Evolutionary conservation across 1,140 invertebrate species (phyloP).

Genomic region (roundworm (Caenorhabditis elegans)): DNA sequence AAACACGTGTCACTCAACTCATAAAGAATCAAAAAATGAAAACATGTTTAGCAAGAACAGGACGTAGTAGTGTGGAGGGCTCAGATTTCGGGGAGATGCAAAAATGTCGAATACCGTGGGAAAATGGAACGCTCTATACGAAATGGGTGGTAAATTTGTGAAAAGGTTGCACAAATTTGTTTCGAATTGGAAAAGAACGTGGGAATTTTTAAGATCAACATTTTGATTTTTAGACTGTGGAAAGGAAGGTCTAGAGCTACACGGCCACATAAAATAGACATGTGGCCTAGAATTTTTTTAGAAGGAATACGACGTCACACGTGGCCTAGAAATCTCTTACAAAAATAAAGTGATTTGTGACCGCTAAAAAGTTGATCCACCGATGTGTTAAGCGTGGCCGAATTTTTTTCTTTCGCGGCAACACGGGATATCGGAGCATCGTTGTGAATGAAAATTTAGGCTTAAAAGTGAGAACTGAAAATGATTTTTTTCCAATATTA

Average conservation of each 20-base stretch:
- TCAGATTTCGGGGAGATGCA: background rate
- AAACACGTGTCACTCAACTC: background rate
- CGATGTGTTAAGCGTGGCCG: too few relatives aligned
- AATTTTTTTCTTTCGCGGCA: too few relatives aligned
- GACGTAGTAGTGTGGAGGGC: too few relatives aligned
- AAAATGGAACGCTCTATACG: background rate
- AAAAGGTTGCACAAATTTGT: background rate
- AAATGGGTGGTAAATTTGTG: background rate
- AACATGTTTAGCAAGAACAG: conserved; percentile 13
- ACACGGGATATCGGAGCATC: too few relatives aligned
- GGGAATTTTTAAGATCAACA: background rate
- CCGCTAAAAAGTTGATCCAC: too few relatives aligned
- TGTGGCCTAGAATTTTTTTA: background rate
- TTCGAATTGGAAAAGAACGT: background rate
- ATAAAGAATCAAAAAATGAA: background rate
- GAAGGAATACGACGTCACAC: too few relatives aligned
- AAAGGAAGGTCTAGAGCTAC: too few relatives aligned
- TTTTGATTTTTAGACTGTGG: background rate
- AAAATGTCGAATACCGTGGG: conserved; percentile 8
- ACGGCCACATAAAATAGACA: background rate
- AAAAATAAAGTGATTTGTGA: too few relatives aligned
- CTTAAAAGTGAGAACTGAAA: too few relatives aligned
- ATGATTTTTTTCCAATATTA: too few relatives aligned
- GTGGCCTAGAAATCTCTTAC: too few relatives aligned
- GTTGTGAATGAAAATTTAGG: too few relatives aligned